Base-by-base conservation (phyloP, 1,140 invertebrate species). In the Metaphire vulgaris region DNA sequence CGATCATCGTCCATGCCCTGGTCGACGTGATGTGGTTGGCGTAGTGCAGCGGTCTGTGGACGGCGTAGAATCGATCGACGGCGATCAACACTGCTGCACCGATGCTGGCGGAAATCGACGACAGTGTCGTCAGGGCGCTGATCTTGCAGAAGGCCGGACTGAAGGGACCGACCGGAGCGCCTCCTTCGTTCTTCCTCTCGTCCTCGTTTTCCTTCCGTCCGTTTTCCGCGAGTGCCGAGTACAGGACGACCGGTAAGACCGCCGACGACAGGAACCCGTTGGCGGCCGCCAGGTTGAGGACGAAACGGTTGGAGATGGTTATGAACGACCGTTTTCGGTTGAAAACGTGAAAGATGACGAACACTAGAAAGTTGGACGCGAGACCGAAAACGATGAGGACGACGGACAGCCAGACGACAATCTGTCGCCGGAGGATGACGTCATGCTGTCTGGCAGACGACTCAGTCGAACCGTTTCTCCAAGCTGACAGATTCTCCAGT, bases 21-120 rank as follows among this genome's bases (percentile, higher is more conserved):
- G 90, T 86, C 74, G 91, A 90, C 74, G 93, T 91, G 29, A 95
- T 90, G 65, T 91, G 89, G 64, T 90, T 90, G 79, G 77, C 79
- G 83, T 82, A 86, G 84, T 83, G 83, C 79, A 80, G 80, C 76
- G 80, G 82, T 64, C 85, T 81, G 70, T 80, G 81, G 74, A 93
- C 92, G 91, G 80, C 92, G 90, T 80, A 92, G 90, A 76, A 95
- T 89, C 81, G 41, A 56, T 56, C 41, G 41, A 56, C 21, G 41
- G 41, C 6, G 41, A 56, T 56, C 6, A 56, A 21, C 6, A 56
- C 6, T 6, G 21, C 41, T 6, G 41, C 41, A 21, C 6, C 6
- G 41, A 56, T 56, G 41, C 41, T 56, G 41, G 41, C 41, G 6
- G 41, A 56, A 21, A 56, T 56, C 41, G 41, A 56, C 21, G 41